A percentile compares a stretch with the other conserved stretches of the same genome.
phyloP scores from a whole-genome alignment of 2,113 vertebrate species.

The Gobio gobio region DNA sequence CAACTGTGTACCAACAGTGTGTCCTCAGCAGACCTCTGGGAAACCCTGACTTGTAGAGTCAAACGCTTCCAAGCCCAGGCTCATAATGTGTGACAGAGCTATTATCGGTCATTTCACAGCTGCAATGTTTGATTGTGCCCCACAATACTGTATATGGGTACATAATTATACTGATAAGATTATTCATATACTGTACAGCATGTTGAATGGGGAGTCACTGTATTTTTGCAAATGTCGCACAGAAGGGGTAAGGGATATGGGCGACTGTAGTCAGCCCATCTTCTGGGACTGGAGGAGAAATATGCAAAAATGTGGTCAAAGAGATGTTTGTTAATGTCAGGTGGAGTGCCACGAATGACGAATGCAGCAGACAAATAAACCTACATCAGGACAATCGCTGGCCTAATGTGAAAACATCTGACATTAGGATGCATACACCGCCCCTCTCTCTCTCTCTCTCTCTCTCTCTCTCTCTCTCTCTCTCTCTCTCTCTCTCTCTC shows the following conservation, averaged over 20 bases:
- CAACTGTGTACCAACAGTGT: conserved; percentile 63
- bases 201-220: conserved; percentile 57
- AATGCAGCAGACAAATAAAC: conserved; percentile 74
- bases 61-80: conserved; percentile 70
- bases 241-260: conserved; percentile 50
- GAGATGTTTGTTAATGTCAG: conserved; percentile 78
- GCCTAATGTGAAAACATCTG: conserved; percentile 60
- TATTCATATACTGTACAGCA: conserved; percentile 59
- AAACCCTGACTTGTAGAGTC: conserved; percentile 70
- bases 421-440: conserved; percentile 60
- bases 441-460: not conserved
- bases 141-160: conserved; percentile 61
- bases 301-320: conserved; percentile 71
- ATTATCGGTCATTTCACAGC: conserved; percentile 71
- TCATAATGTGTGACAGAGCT: conserved; percentile 65
- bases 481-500: conserved; percentile 22
- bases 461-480: conserved; percentile 56
- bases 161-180: conserved; percentile 64
- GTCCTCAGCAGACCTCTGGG: conserved; percentile 64
- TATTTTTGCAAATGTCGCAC: conserved; percentile 60
- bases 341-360: conserved; percentile 64
- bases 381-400: conserved; percentile 65
- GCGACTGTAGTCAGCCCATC: conserved; percentile 23
- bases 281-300: conserved; percentile 59
- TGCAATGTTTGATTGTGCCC: conserved; percentile 65